These are phyloP conservation scores for Calameuta idolon DNA, from an alignment of 2,888 invertebrate genomes.

Conservation along the genomic window DNA sequence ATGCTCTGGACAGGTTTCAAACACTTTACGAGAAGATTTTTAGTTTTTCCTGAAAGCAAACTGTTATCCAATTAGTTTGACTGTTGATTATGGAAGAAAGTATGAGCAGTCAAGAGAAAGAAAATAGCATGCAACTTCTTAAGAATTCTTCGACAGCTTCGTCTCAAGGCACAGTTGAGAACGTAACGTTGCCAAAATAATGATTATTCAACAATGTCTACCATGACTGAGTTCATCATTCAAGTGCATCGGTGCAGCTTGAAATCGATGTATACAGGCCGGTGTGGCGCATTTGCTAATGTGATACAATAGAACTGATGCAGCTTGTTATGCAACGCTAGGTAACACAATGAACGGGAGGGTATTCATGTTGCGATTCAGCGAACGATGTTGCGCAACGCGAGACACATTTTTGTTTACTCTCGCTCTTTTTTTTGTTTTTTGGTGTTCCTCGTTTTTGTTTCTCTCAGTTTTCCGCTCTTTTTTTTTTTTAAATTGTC, in stretches of 20 bases:
- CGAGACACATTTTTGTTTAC: background rate
- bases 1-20: background rate
- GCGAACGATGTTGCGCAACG: background rate
- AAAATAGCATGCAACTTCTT: no score
- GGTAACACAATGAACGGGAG: background rate
- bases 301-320: background rate
- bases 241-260: slow-evolving; percentile 17
- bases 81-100: background rate
- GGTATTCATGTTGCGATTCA: background rate
- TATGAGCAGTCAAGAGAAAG: background rate
- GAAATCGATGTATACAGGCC: slow-evolving; percentile 22
- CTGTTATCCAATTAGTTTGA: background rate
- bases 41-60: background rate
- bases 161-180: background rate
- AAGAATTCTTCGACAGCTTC: background rate
- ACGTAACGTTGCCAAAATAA: background rate
- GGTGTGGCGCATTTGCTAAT: slow-evolving; percentile 29
- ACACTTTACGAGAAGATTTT: background rate
- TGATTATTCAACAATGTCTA: background rate
- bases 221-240: background rate
- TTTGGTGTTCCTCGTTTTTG: background rate
- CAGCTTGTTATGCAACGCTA: background rate
- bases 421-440: background rate
- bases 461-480: background rate
- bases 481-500: background rate